phyloP scores from a whole-genome alignment of 2,888 invertebrate species.

The Unio pictorum region DNA sequence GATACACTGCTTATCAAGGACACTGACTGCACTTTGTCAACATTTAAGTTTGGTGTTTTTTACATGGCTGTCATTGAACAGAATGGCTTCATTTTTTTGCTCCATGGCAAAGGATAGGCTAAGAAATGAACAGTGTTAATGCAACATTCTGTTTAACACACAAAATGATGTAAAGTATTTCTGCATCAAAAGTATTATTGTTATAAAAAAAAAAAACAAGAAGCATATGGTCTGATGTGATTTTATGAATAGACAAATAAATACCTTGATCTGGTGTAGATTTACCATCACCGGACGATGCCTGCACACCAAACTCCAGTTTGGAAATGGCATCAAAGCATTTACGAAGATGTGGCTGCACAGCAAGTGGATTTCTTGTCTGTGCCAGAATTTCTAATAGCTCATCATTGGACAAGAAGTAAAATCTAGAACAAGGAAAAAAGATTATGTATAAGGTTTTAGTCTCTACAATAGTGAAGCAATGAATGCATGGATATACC shows the following conservation, averaged over 20 bases:
- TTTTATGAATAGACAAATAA: neutral
- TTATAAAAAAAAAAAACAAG: neutral
- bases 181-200: no score
- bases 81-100: no score
- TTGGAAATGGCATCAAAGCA: constrained; percentile 79
- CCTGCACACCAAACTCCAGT: constrained; percentile 69
- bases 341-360: constrained; percentile 90
- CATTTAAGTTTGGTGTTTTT: no score
- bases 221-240: neutral
- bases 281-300: constrained; percentile 49
- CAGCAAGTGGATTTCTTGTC: constrained; percentile 87
- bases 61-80: no score
- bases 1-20: no score
- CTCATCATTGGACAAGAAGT: constrained; percentile 92
- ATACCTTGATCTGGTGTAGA: constrained; percentile 47
- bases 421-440: constrained; percentile 77
- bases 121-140: constrained; percentile 1
- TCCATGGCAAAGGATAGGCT: neutral
- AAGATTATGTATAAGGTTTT: neutral
- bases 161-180: neutral
- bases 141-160: no score
- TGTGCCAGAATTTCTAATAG: constrained; percentile 91
- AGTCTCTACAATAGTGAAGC: neutral
- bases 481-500: neutral
- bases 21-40: no score